phyloP scores from a whole-genome alignment of 2,888 invertebrate genomes.

The Caenorhabditis uteleia region DNA sequence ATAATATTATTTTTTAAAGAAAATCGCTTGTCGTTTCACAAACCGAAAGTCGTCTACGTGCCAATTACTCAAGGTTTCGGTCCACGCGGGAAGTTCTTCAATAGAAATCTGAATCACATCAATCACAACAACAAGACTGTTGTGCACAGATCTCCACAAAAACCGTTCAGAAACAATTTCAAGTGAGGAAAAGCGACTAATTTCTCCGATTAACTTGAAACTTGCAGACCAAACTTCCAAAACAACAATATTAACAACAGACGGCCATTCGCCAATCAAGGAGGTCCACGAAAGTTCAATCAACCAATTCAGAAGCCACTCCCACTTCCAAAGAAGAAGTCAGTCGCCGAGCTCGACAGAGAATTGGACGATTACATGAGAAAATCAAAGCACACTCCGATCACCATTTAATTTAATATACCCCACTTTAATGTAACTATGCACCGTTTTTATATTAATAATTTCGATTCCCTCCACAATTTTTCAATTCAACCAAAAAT shows the following conservation, averaged over 20 bases:
- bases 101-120: not conserved
- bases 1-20: conserved; percentile 24
- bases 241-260: not conserved
- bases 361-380: conserved; percentile 58
- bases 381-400: conserved; percentile 47
- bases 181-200: too few relatives aligned
- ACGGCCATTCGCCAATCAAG: too few relatives aligned
- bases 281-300: not conserved
- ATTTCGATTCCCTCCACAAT: too few relatives aligned
- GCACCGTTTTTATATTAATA: not conserved
- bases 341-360: conserved; percentile 49
- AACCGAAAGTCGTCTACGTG: conserved; percentile 3
- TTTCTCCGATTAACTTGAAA: too few relatives aligned
- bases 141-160: not conserved
- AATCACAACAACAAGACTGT: conserved; percentile 5
- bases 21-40: conserved; percentile 28
- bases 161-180: not conserved
- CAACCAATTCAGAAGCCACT: not conserved
- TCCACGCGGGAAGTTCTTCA: not conserved
- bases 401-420: conserved; percentile 19
- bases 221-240: conserved; percentile 15
- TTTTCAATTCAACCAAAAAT: too few relatives aligned
- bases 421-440: not conserved
- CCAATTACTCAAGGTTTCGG: conserved; percentile 10
- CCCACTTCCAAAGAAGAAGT: conserved; percentile 30